Base-by-base conservation (phyloP, 2,113 vertebrate genomes). In the Thermophis baileyi region DNA sequence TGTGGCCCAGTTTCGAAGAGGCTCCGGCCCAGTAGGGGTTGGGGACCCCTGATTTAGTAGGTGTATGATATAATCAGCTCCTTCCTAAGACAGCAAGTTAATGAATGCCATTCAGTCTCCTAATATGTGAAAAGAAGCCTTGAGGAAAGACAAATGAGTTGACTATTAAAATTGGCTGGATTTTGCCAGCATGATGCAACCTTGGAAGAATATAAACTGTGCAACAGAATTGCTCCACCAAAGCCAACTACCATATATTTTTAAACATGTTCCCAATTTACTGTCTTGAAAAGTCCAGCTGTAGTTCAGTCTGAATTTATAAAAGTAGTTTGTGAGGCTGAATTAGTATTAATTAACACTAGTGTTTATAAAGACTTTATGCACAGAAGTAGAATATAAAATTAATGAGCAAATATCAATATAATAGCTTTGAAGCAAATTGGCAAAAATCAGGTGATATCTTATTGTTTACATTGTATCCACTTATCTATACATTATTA, bases 41-140 rank as follows among this genome's bases (percentile, higher is more conserved):
- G 25, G 8, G 25, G 18, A 27, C 25, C 57, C 25, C 9, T 60
- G 9, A 60, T 60, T 60, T 60, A 60, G 25, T 97, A 97, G 97
- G 97, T 98, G 97, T 98, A 97, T 98, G 94, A 97, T 98, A 96
- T 97, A 97, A 96, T 97, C 97, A 97, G 96, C 97, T 97, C 96
- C 97, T 98, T 97, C 97, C 97, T 98, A 96, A 96, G 95, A 97
- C 87, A 89, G 94, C 96, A 95, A 97, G 97, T 97, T 96, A 96
- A 95, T 97, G 97, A 97, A 97, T 97, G 97, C 97, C 93, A 96
- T 96, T 97, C 97, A 97, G 96, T 96, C 27, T 97, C 97, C 97
- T 97, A 98, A 97, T 98, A 96, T 96, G 96, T 98, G 97, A 96
- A 95, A 96, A 96, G 96, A 96, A 97, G 96, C 95, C 94, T 94